Evolutionary conservation across 2,888 invertebrate genomes (phyloP).

Genomic region (Morinoia aosen): DNA sequence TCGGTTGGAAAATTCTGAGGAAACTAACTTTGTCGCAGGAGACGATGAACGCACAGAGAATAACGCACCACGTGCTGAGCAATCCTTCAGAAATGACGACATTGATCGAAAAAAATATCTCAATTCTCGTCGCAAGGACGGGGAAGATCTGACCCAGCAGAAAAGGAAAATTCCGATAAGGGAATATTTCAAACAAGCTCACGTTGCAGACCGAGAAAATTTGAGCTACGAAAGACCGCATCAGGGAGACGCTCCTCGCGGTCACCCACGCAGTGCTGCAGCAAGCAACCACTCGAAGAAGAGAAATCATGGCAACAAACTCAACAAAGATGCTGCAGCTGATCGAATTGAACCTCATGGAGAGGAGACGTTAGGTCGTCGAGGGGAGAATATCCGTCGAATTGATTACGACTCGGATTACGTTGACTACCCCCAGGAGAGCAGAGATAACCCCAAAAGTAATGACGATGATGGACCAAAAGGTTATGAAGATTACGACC

Average conservation of each 20-base stretch:
- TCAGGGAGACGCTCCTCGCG: not conserved
- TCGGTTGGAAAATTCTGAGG: not conserved
- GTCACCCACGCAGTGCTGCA: not conserved
- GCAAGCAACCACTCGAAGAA: not conserved
- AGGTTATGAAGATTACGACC: not conserved
- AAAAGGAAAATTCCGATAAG: not conserved
- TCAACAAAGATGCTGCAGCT: not conserved
- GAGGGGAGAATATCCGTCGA: not conserved
- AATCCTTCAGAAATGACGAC: not conserved
- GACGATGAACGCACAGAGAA: not conserved
- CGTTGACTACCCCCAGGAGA: not conserved
- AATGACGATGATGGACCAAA: not conserved
- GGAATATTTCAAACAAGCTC: not conserved
- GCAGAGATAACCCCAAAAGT: not conserved
- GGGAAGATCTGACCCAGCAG: not conserved
- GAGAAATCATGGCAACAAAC: not conserved
- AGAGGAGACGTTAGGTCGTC: not conserved
- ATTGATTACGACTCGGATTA: not conserved
- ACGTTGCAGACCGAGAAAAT: not conserved
- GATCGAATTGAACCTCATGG: not conserved
- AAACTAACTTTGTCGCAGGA: not conserved
- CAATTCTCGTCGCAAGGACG: not conserved
- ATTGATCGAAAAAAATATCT: not conserved
- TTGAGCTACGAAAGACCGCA: not conserved
- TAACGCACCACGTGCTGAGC: not conserved